Evolutionary conservation across 2,888 invertebrate genomes (phyloP), one percentile per base, ranked within the genome.

Genomic region (Nephrotoma appendiculata): DNA sequence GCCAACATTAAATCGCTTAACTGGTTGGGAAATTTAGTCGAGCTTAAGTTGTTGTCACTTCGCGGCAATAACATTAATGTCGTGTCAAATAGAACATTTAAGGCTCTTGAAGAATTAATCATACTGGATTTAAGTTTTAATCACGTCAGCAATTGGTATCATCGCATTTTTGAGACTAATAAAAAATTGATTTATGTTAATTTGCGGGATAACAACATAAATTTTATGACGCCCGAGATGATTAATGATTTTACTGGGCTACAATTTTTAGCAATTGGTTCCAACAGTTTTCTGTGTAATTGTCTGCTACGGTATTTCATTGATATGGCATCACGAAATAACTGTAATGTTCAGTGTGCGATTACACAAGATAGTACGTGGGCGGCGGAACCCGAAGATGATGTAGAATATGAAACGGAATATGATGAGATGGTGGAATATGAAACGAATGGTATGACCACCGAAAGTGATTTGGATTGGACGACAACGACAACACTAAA

Each of bases 251-350:
- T 95, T 6, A 89, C 90, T 0, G 88, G 90, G 0, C 87, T 94
- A 0, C 89, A 91, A 0, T 93, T 92, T 87, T 87, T 95, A 0
- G 92, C 92, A 0, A 86, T 95, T 0, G 92, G 93, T 0, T 91
- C 91, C 0, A 95, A 95, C 89, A 92, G 92, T 6, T 92, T 95
- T 31, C 90, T 94, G 0, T 95, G 95, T 89, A 93, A 93, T 86
- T 94, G 95, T 87, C 90, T 92, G 3, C 89, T 93, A 0, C 92
- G 92, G 87, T 92, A 93, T n/a, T 90, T 94, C 7, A 91, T 93
- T 48, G 92, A 93, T 52, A 88, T 90, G 31, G 90, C 90, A 0
- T 88, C 89, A 6, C 88, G 87, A 0, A 91, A 91, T 87, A 87
- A 86, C 57, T 44, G 83, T 5, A 86, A 87, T 41, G 41, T 86